Percentiles rank a stretch among this genome's conserved stretches.
These are phyloP conservation scores for Agapostemon virescens DNA, from an alignment of 2,888 invertebrate species.

Conservation along the genomic window DNA sequence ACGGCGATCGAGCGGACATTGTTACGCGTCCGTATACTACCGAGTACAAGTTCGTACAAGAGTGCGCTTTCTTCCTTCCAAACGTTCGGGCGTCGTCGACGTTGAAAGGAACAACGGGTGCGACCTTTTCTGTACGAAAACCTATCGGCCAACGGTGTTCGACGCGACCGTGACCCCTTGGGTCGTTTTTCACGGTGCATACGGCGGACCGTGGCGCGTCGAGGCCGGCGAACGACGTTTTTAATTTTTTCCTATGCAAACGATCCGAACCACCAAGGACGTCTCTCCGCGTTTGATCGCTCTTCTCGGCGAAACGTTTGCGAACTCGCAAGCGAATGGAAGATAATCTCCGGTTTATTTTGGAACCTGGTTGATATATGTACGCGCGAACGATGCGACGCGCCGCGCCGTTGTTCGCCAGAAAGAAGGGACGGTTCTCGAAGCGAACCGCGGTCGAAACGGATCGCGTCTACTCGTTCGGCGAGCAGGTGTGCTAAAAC, in stretches of 20 bases:
- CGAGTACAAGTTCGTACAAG: conserved; percentile 40
- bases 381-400: not conserved
- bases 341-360: conserved; percentile 34
- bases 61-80: conserved; percentile 47
- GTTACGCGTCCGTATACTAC: conserved; percentile 29
- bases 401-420: not conserved
- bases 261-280: conserved; percentile 52
- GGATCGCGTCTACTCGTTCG: not conserved
- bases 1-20: conserved; percentile 18
- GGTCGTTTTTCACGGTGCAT: conserved; percentile 43
- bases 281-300: conserved; percentile 31
- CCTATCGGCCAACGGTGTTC: conserved; percentile 27
- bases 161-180: conserved; percentile 46
- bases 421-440: not conserved
- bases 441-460: not conserved
- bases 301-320: conserved; percentile 23
- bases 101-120: conserved; percentile 40
- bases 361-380: conserved; percentile 4
- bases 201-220: conserved; percentile 18
- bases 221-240: conserved; percentile 45
- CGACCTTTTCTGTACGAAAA: conserved; percentile 46
- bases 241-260: conserved; percentile 40
- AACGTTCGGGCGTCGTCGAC: conserved; percentile 37
- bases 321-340: conserved; percentile 27
- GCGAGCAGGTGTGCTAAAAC: not conserved